Conservation (phyloP, 35 echinoderm and acorn worm species). For the Lytechinus pictus region DNA sequence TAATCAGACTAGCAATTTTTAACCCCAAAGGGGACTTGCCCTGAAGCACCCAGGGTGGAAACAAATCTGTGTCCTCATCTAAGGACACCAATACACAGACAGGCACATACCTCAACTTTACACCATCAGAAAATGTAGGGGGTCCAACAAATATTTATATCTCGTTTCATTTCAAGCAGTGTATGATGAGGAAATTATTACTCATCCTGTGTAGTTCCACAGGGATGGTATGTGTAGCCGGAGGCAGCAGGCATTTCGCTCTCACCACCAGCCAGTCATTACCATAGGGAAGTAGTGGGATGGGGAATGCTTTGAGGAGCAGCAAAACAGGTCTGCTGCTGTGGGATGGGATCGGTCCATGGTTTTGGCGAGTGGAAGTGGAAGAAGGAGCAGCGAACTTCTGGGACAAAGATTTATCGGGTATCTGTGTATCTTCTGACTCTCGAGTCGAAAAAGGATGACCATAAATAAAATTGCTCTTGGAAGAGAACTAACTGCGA, state of each 20-base stretch:
- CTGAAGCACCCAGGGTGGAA: not conserved
- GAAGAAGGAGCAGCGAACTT: not conserved
- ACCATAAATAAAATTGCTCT: too few species aligned
- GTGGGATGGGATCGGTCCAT: not conserved
- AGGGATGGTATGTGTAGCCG: not conserved
- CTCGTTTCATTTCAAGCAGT: not conserved
- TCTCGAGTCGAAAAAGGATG: not conserved
- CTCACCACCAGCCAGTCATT: not conserved
- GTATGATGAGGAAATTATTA: not conserved
- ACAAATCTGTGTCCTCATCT: not conserved
- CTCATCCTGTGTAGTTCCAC: not conserved
- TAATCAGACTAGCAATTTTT: not conserved
- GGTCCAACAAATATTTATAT: not conserved
- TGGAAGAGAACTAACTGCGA: too few species aligned
- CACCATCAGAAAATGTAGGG: not conserved
- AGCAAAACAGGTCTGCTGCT: not conserved
- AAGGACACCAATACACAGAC: not conserved
- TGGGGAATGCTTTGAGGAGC: not conserved
- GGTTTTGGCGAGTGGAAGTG: not conserved
- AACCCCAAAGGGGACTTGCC: not conserved
- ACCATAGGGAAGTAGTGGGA: not conserved
- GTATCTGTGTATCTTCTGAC: not conserved
- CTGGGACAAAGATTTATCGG: not conserved
- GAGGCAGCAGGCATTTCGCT: not conserved
- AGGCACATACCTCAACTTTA: not conserved